These are phyloP conservation scores for Caenorhabditis remanei DNA, from an alignment of 1,140 invertebrate genomes.

Conservation along the genomic window DNA sequence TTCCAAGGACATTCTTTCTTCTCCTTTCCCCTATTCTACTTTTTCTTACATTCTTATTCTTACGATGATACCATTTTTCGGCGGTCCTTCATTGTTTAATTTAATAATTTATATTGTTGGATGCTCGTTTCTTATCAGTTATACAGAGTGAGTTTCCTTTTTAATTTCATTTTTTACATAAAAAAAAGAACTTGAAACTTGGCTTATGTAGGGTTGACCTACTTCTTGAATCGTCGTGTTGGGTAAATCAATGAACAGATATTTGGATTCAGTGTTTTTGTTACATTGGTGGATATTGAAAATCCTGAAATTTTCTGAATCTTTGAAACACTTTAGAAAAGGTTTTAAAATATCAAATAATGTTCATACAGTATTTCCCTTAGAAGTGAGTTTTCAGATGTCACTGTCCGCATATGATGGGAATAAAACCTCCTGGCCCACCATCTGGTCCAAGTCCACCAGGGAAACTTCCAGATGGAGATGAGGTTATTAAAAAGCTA, in stretches of 20 bases:
- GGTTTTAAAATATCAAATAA: too few species aligned
- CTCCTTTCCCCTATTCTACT: neutral
- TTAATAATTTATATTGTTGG: neutral
- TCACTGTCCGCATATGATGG: constrained; percentile 59
- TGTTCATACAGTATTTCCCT: neutral
- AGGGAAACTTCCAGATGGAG: constrained; percentile 34
- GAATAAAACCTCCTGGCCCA: constrained; percentile 16
- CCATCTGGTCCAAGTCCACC: constrained; percentile 41
- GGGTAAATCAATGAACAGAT: too few species aligned
- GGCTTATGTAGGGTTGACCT: neutral
- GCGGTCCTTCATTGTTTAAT: neutral
- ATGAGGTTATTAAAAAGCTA: constrained; percentile 21
- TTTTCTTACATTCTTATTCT: neutral
- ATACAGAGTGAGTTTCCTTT: neutral
- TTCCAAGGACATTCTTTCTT: constrained; percentile 40
- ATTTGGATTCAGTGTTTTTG: too few species aligned
- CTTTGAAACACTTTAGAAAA: too few species aligned
- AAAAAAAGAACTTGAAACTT: neutral
- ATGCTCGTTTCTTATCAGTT: neutral
- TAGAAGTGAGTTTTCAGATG: constrained; percentile 35
- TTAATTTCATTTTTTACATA: neutral
- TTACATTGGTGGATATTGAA: too few species aligned
- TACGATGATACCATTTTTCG: neutral
- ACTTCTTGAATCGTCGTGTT: neutral
- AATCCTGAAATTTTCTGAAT: too few species aligned